Conservation (phyloP, 2,888 invertebrate genomes). For the Meta bourneti region DNA sequence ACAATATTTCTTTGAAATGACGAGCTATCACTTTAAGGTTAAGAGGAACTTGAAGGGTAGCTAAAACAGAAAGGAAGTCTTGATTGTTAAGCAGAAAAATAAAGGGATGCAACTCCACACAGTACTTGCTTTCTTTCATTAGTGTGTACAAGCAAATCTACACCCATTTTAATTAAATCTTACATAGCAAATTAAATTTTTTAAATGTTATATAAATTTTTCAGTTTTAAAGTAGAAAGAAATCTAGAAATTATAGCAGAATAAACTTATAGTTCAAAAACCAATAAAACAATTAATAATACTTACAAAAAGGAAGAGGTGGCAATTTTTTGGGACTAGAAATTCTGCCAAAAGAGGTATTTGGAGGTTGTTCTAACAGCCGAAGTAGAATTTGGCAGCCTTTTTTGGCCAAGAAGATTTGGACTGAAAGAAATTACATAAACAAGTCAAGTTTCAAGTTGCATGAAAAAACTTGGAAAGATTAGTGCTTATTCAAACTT, state of each 20-base stretch:
- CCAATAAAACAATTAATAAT: background rate
- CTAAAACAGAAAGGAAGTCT: background rate
- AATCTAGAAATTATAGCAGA: background rate
- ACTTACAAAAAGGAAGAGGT: constrained; percentile 52
- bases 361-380: constrained; percentile 45
- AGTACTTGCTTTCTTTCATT: too few relatives aligned
- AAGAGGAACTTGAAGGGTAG: constrained; percentile 55
- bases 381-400: constrained; percentile 54
- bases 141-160: too few relatives aligned
- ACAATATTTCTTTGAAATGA: constrained; percentile 66
- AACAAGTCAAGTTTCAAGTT: background rate
- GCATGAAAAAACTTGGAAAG: too few relatives aligned
- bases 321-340: constrained; percentile 69
- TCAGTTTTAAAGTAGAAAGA: background rate
- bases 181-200: too few relatives aligned
- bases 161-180: too few relatives aligned
- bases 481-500: too few relatives aligned
- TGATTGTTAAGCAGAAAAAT: too few relatives aligned
- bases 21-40: constrained; percentile 52
- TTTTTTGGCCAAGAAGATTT: constrained; percentile 28
- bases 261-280: background rate
- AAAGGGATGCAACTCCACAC: too few relatives aligned
- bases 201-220: too few relatives aligned
- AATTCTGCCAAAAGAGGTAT: constrained; percentile 18
- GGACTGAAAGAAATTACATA: constrained; percentile 9